Evolutionary conservation across 2,797 vertebrate species (phyloP).

Genomic region (Rhadinocentrus ornatus): DNA sequence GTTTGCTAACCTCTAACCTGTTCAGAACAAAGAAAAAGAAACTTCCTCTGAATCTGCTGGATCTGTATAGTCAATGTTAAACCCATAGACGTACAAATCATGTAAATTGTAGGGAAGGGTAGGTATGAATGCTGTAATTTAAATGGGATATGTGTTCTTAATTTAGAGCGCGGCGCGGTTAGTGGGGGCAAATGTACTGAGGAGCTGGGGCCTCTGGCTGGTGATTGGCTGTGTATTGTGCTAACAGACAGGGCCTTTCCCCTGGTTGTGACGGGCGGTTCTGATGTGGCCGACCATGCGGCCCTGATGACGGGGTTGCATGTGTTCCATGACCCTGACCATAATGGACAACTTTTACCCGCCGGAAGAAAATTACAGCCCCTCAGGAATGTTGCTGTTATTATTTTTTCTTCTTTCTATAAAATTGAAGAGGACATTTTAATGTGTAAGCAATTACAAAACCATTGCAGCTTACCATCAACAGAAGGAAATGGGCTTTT

Average conservation of each 20-base stretch:
- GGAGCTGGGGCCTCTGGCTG: constrained; percentile 68
- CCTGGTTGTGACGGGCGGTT: constrained; percentile 81
- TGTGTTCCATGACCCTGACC: constrained; percentile 87
- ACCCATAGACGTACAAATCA: constrained; percentile 76
- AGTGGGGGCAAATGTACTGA: constrained; percentile 76
- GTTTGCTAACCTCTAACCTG: constrained; percentile 15
- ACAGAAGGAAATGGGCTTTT: constrained; percentile 68
- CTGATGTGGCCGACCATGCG: constrained; percentile 83
- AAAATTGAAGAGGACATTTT: constrained; percentile 80
- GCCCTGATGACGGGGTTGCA: constrained; percentile 84
- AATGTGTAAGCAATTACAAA: constrained; percentile 73
- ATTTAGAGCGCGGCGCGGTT: constrained; percentile 84
- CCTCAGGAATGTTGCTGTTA: constrained; percentile 86
- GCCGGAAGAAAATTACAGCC: constrained; percentile 88
- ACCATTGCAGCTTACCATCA: constrained; percentile 59
- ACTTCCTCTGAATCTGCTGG: constrained; percentile 29
- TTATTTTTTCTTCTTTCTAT: constrained; percentile 84
- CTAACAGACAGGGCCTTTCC: constrained; percentile 83
- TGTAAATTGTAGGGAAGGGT: constrained; percentile 84
- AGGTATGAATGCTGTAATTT: constrained; percentile 83
- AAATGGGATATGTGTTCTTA: constrained; percentile 82
- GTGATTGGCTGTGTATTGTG: constrained; percentile 80
- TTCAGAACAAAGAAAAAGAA: constrained; percentile 43
- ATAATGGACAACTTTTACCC: constrained; percentile 86
- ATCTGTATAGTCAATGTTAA: constrained; percentile 74